Percentiles rank a stretch among this genome's conserved stretches.
phyloP scores from a whole-genome alignment of 2,113 vertebrate species.

The Neoarius graeffei region DNA sequence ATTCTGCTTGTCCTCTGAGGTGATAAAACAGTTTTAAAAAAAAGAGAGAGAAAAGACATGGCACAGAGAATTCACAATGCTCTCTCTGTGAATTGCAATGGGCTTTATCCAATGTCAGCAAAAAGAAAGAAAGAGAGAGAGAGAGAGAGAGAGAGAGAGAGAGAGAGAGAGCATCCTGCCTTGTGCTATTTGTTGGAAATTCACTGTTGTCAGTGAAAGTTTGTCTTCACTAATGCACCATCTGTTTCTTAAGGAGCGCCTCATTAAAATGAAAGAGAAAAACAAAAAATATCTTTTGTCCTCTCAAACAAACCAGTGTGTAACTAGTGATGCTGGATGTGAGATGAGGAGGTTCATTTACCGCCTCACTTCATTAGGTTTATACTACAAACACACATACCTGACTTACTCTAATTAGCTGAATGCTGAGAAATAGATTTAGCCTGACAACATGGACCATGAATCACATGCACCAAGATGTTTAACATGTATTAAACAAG shows the following conservation, averaged over 20 bases:
- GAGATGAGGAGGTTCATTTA: slow-evolving; percentile 24
- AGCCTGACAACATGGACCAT: neutral
- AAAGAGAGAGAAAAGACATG: slow-evolving; percentile 33
- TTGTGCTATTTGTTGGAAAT: slow-evolving; percentile 51
- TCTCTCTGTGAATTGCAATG: slow-evolving; percentile 37
- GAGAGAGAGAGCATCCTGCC: slow-evolving; percentile 20
- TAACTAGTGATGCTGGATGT: slow-evolving; percentile 26
- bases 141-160: neutral
- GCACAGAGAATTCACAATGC: slow-evolving; percentile 35
- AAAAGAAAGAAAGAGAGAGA: slow-evolving; percentile 5
- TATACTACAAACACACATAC: slow-evolving; percentile 25
- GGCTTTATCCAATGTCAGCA: slow-evolving; percentile 14
- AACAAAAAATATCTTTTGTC: slow-evolving; percentile 60
- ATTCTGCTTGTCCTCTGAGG: slow-evolving; percentile 57
- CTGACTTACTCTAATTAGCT: slow-evolving; percentile 34
- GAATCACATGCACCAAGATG: neutral
- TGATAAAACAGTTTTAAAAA: slow-evolving; percentile 49
- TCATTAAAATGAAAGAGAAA: slow-evolving; percentile 71
- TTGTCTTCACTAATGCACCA: slow-evolving; percentile 70
- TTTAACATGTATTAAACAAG: neutral
- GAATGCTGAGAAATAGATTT: slow-evolving; percentile 13
- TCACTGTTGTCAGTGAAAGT: slow-evolving; percentile 61
- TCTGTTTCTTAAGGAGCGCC: slow-evolving; percentile 66
- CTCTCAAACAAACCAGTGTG: slow-evolving; percentile 48
- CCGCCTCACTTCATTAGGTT: slow-evolving; percentile 32